Conservation (phyloP, 2,797 vertebrate genomes). For the Cossypha polioptera region DNA sequence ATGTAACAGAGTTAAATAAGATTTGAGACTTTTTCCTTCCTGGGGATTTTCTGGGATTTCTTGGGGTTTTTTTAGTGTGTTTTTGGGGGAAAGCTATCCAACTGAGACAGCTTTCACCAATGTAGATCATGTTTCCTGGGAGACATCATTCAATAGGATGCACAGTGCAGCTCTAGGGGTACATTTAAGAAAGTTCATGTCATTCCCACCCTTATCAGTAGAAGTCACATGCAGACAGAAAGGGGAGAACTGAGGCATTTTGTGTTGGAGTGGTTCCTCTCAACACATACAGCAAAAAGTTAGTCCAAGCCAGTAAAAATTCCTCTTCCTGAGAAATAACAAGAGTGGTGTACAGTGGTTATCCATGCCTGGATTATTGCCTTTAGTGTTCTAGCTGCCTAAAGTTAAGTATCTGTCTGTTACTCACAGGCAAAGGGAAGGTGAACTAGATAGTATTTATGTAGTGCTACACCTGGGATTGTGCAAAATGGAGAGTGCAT, state of each 20-base stretch:
- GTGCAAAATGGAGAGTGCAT: not conserved
- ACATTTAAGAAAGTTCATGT: not conserved
- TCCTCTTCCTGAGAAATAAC: not conserved
- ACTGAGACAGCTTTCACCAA: not conserved
- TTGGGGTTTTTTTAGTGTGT: not conserved
- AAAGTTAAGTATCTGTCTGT: not conserved
- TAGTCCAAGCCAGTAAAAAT: not conserved
- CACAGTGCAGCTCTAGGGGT: not conserved
- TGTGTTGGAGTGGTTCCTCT: not conserved
- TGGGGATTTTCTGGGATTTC: not conserved
- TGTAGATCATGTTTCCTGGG: not conserved
- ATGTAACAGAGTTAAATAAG: not conserved
- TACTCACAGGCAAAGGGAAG: not conserved
- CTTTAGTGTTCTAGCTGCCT: not conserved
- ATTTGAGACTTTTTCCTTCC: not conserved
- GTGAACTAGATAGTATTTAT: not conserved
- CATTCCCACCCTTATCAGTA: not conserved
- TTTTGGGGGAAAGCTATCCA: not conserved
- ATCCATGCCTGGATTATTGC: not conserved
- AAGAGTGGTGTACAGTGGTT: rapidly evolving
- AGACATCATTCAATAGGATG: not conserved
- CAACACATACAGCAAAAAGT: not conserved
- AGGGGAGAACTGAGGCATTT: not conserved
- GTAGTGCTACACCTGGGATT: not conserved
- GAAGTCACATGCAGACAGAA: not conserved